Conservation (phyloP, 2,113 vertebrate genomes). For the Aphyosemion australe region DNA sequence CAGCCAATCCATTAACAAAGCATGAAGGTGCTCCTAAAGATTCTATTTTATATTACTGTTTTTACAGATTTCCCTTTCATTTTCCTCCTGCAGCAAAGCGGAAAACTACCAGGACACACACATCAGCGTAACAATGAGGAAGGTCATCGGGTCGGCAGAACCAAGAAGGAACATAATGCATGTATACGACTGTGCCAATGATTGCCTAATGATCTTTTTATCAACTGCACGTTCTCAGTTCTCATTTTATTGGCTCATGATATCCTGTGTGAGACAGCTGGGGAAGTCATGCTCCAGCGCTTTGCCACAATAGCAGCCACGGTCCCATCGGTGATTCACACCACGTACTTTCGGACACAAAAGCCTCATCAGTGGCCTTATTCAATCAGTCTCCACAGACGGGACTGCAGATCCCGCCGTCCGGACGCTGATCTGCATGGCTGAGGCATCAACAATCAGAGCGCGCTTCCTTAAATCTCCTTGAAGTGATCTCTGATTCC, state of each 20-base stretch:
- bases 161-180: slow-evolving; percentile 6
- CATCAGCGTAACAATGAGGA: slow-evolving; percentile 1
- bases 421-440: slow-evolving; percentile 40
- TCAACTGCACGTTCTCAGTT: slow-evolving; percentile 46
- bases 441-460: slow-evolving; percentile 39
- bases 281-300: slow-evolving; percentile 67
- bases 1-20: too few species aligned
- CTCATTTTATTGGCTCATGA: slow-evolving; percentile 50
- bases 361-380: slow-evolving; percentile 69
- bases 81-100: neutral
- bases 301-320: slow-evolving; percentile 64
- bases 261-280: slow-evolving; percentile 69
- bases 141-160: slow-evolving; percentile 10
- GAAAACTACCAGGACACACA: neutral
- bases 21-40: too few species aligned
- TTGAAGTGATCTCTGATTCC: slow-evolving; percentile 62
- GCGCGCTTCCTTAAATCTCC: slow-evolving; percentile 48
- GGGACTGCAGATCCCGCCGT: slow-evolving; percentile 27
- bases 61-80: neutral
- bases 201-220: slow-evolving; percentile 56
- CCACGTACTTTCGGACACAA: slow-evolving; percentile 62
- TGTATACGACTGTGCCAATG: slow-evolving; percentile 12
- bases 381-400: slow-evolving; percentile 60
- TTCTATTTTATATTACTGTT: too few species aligned
- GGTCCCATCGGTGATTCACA: slow-evolving; percentile 64